Evolutionary conservation across 2,888 invertebrate species (phyloP).

Genomic region (Dryobota labecula): DNA sequence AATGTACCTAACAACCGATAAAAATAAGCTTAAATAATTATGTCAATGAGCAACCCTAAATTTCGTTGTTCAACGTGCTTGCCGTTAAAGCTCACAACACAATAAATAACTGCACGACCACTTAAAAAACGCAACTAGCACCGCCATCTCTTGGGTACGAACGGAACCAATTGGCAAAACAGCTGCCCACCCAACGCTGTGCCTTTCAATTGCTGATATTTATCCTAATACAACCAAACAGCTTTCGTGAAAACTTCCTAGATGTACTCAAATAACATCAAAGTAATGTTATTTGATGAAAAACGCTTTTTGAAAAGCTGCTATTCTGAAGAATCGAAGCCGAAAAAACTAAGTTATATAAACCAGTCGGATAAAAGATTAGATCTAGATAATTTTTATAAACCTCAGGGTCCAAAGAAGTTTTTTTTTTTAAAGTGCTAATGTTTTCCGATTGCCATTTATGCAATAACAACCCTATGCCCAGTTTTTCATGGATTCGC

Average conservation of each 20-base stretch:
- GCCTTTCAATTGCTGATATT: not conserved
- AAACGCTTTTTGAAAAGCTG: no score
- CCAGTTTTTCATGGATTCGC: no score
- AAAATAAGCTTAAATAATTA: not conserved
- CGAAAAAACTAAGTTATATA: no score
- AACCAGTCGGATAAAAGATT: no score
- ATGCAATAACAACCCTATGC: no score
- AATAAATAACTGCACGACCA: not conserved
- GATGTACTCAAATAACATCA: no score
- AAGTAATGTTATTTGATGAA: no score
- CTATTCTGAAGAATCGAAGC: no score
- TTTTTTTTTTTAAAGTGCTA: no score
- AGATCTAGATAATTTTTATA: no score
- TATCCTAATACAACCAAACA: not conserved
- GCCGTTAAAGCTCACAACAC: not conserved
- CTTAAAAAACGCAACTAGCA: slow-evolving; percentile 32
- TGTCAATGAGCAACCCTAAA: not conserved
- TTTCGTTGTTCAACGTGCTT: not conserved
- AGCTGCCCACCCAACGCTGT: not conserved
- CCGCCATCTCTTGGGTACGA: slow-evolving; percentile 49
- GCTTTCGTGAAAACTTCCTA: slow-evolving; percentile 7
- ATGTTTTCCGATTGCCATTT: no score
- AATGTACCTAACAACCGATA: not conserved
- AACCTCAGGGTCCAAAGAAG: no score
- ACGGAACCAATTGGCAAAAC: slow-evolving; percentile 26